phyloP scores from a whole-genome alignment of 2,888 invertebrate genomes.

The Drosophila parthenogenetica region DNA sequence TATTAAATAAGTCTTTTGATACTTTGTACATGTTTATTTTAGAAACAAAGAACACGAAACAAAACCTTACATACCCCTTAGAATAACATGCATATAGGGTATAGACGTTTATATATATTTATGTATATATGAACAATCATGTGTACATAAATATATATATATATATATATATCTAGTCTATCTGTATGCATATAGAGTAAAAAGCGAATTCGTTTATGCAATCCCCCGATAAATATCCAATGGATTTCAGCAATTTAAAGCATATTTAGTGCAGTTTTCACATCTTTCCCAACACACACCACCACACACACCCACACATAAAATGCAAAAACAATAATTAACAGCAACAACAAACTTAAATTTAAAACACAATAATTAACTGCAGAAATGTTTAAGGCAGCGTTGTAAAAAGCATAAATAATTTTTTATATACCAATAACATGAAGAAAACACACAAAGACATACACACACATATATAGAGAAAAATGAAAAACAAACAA shows the following conservation, averaged over 20 bases:
- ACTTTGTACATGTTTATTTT: constrained; percentile 79
- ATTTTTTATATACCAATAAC: constrained; percentile 62
- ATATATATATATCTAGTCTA: constrained; percentile 40
- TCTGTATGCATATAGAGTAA: constrained; percentile 16
- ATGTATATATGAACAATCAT: constrained; percentile 49
- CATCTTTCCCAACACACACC: constrained; percentile 14
- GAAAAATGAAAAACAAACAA: constrained; percentile 36
- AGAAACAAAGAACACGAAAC: constrained; percentile 48
- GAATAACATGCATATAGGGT: constrained; percentile 62
- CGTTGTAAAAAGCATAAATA: constrained; percentile 62
- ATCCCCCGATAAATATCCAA: constrained; percentile 20
- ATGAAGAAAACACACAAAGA: constrained; percentile 52
- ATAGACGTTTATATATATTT: constrained; percentile 36
- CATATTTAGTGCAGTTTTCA: constrained; percentile 57
- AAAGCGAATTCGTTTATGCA: constrained; percentile 51
- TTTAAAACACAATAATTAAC: constrained; percentile 32
- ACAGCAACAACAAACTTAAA: constrained; percentile 42
- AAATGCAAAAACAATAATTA: constrained; percentile 39
- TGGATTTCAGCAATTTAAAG: constrained; percentile 44
- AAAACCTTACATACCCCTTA: constrained; percentile 52
- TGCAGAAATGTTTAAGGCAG: constrained; percentile 53
- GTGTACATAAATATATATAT: constrained; percentile 49
- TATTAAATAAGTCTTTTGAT: constrained; percentile 76
- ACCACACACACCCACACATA: constrained; percentile 3
- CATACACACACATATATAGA: constrained; percentile 48